Evolutionary conservation across 2,113 vertebrate genomes (phyloP), one percentile per base, ranked within the genome.

Genomic region (Climacteris rufus): DNA sequence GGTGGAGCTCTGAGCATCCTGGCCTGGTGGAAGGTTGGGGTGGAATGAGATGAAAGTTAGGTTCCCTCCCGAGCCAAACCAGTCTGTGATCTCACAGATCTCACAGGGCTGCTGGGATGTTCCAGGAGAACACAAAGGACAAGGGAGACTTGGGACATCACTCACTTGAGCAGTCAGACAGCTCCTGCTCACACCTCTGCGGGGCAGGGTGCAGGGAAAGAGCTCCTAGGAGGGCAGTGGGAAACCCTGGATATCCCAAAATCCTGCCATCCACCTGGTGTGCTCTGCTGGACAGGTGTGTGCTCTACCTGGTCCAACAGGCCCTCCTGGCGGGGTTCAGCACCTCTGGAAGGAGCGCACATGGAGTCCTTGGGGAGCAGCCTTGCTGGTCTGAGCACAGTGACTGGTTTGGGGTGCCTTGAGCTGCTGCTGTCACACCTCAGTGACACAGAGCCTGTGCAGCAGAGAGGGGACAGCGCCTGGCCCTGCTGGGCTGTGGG

Each of bases 391-490:
- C 21, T 42, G 50, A 59, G 19, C 16, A 18, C 0, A 0, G 11
- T 30, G 3, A 7, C 30, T 25, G 66, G 1, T 68, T 81, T 54
- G 64, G 2, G 3, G 30, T 54, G 42, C 19, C 47, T 24, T 27
- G 78, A 85, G n/a, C n/a, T n/a, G 86, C 37, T 56, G 33, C 65
- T 63, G 45, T 45, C 33, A 31, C 0, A 0, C 5, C 33, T 14
- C 30, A 7, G 71, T 37, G 79, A 7, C 75, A 53, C 50, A 33
- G 2, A 47, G 13, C 17, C 39, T 37, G 49, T 37, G 8, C 37
- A 13, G 19, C 4, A 37, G 33, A 72, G 37, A 13, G 22, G 53
- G 25, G 42, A 13, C 2, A 0, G 4, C 2, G 1, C 44, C 47
- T 40, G 0, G 0, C 37, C 52, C 17, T 27, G 31, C 12, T 82